phyloP scores from a whole-genome alignment of 2,113 vertebrate species.

The Edolisoma coerulescens region DNA sequence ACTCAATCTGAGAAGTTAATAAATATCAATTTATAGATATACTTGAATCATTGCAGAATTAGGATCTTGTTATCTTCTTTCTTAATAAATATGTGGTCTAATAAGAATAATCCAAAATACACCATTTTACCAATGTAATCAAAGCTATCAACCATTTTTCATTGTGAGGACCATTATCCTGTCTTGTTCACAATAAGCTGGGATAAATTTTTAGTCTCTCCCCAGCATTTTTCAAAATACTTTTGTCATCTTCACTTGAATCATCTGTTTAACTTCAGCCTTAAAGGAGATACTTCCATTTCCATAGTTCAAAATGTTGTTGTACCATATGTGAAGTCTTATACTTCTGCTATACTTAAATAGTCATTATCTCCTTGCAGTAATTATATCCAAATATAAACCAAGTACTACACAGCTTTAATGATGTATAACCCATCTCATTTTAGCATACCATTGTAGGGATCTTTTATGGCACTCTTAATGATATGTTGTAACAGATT shows the following conservation, averaged over 20 bases:
- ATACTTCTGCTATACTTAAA: constrained; percentile 3
- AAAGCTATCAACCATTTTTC: background rate
- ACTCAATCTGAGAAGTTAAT: background rate
- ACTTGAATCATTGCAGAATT: background rate
- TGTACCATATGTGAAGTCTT: background rate
- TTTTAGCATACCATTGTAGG: background rate
- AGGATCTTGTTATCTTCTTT: background rate
- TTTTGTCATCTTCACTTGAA: background rate
- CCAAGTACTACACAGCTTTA: background rate
- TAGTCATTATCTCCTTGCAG: constrained; percentile 12
- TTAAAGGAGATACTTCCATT: background rate
- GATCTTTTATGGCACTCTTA: constrained; percentile 30
- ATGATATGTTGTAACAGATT: constrained; percentile 38
- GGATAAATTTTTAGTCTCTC: background rate
- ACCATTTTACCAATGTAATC: background rate
- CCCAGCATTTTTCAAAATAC: background rate
- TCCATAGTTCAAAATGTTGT: background rate
- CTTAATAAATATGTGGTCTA: background rate
- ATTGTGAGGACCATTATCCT: background rate
- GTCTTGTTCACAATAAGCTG: background rate
- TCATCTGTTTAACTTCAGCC: background rate
- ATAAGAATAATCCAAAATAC: background rate
- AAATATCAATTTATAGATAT: background rate
- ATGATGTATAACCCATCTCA: background rate
- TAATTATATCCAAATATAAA: constrained; percentile 33